Evolutionary conservation across 2,797 vertebrate species (phyloP).

Genomic region (Sebastes wilsoni): DNA sequence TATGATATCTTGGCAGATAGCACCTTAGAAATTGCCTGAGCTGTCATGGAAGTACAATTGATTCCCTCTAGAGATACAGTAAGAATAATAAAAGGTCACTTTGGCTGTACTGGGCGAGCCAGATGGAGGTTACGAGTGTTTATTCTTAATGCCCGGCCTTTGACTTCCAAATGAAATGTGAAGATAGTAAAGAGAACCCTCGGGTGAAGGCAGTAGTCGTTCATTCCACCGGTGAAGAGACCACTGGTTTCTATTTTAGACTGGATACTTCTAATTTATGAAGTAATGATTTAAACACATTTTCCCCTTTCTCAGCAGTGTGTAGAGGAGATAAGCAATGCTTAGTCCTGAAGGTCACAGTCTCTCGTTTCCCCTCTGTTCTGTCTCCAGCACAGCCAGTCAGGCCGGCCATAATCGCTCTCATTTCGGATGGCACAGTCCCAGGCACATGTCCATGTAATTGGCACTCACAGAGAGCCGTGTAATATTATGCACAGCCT

Average conservation of each 20-base stretch:
- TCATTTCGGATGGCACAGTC: conserved; percentile 40
- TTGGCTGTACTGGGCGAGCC: neutral
- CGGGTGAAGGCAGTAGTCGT: neutral
- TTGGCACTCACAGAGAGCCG: conserved; percentile 36
- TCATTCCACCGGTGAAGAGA: neutral
- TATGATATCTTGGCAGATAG: conserved; percentile 57
- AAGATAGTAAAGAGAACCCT: neutral
- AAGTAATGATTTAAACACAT: conserved; percentile 50
- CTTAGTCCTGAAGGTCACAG: conserved; percentile 53
- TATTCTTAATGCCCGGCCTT: conserved; percentile 17
- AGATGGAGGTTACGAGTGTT: conserved; percentile 2
- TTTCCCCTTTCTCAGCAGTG: conserved; percentile 26
- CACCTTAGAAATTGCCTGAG: conserved; percentile 64
- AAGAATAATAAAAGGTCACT: conserved; percentile 11
- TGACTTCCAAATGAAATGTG: conserved; percentile 36
- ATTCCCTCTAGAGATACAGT: conserved; percentile 39
- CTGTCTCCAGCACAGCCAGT: conserved; percentile 35
- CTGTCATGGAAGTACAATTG: conserved; percentile 62
- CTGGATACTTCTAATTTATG: conserved; percentile 47
- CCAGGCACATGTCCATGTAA: conserved; percentile 42
- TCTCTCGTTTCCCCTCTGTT: conserved; percentile 22
- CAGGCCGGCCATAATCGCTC: conserved; percentile 41
- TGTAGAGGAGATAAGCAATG: conserved; percentile 31
- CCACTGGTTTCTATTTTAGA: conserved; percentile 5
- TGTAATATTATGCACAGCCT: conserved; percentile 47